Evolutionary conservation across 2,797 vertebrate species (phyloP).

Genomic region (Bryconaethiops microstoma): DNA sequence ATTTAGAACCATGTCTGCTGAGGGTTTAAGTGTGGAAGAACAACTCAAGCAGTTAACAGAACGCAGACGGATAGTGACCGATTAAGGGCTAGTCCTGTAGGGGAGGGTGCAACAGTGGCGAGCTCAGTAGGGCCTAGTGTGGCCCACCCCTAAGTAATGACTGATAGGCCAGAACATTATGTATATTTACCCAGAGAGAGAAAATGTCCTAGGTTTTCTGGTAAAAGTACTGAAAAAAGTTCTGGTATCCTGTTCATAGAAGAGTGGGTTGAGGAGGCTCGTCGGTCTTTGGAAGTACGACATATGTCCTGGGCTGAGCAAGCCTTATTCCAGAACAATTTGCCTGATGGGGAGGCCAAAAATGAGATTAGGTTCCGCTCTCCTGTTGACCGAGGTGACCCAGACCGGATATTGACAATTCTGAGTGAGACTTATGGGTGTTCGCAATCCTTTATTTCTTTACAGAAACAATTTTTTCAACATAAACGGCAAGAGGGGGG

Average conservation of each 20-base stretch:
- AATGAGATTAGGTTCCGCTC: neutral
- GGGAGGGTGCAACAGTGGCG: neutral
- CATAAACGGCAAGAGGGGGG: constrained; percentile 6
- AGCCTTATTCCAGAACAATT: neutral
- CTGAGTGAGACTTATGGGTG: neutral
- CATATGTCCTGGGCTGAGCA: neutral
- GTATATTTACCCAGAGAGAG: neutral
- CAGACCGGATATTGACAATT: neutral
- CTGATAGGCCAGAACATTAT: neutral
- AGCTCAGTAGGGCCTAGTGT: neutral
- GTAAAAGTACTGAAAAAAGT: no score
- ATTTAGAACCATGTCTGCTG: no score
- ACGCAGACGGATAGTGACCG: neutral
- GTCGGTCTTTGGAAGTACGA: neutral
- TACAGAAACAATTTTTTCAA: neutral
- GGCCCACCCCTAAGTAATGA: neutral
- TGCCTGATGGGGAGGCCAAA: constrained; percentile 8
- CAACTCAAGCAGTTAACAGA: neutral
- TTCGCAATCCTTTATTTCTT: neutral
- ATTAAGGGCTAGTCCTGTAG: neutral
- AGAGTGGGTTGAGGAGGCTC: neutral
- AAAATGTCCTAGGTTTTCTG: neutral
- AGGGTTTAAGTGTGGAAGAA: neutral
- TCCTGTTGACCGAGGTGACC: neutral
- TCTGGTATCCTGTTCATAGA: neutral